Conservation (phyloP, 2,113 vertebrate genomes). For the Lamprologus sp. region DNA sequence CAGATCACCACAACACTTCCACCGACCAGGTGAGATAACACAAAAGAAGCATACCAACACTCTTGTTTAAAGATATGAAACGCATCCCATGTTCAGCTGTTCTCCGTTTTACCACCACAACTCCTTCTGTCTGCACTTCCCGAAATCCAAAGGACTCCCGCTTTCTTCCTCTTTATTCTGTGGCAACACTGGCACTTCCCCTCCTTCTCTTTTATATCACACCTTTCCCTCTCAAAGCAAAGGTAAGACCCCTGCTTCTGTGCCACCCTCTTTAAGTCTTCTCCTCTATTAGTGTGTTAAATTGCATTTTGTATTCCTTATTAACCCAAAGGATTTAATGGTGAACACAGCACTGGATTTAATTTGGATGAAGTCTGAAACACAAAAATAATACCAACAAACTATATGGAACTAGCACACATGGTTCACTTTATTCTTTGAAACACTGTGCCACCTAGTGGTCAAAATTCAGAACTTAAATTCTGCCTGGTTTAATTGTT, state of each 20-base stretch:
- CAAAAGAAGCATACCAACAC: neutral
- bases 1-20: constrained; percentile 95
- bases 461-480: constrained; percentile 40
- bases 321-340: neutral
- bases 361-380: neutral
- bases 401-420: neutral
- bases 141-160: constrained; percentile 75
- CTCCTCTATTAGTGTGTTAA: neutral
- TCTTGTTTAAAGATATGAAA: neutral
- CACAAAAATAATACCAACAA: neutral
- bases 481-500: neutral
- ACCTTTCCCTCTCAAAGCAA: constrained; percentile 75
- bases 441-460: constrained; percentile 88
- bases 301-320: neutral
- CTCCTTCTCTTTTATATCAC: constrained; percentile 83
- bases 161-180: constrained; percentile 70
- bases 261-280: neutral
- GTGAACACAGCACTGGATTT: neutral
- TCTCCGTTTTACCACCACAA: neutral
- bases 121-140: neutral
- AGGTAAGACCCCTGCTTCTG: constrained; percentile 76
- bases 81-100: neutral
- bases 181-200: constrained; percentile 77
- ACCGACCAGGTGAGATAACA: constrained; percentile 85
- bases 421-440: constrained; percentile 22